Conservation (phyloP, 2,888 invertebrate genomes). For the Tipula vernalis region DNA sequence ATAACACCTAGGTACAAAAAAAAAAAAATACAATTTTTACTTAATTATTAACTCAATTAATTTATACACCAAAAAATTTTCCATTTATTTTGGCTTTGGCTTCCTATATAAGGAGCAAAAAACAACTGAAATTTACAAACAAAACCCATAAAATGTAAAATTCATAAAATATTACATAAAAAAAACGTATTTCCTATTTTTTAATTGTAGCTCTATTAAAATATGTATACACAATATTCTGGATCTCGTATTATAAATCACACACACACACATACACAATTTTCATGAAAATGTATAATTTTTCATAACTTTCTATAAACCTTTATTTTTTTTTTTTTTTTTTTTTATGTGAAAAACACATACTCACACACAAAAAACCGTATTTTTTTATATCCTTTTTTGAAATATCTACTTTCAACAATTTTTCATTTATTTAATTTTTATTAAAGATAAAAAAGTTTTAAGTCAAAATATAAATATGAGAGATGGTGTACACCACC, state of each 20-base stretch:
- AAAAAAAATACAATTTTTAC: neutral
- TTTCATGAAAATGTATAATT: neutral
- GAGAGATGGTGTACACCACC: neutral
- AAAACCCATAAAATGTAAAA: neutral
- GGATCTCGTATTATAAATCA: neutral
- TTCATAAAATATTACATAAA: neutral
- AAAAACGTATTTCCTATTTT: neutral
- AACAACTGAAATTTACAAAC: neutral
- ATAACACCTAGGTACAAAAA: neutral
- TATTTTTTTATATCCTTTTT: neutral
- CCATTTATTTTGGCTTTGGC: neutral
- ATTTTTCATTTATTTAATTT: neutral
- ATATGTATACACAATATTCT: neutral
- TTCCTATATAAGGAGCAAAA: neutral
- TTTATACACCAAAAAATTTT: neutral
- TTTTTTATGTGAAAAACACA: too few relatives aligned
- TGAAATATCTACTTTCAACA: neutral
- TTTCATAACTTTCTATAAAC: neutral
- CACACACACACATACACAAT: neutral
- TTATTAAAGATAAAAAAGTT: neutral
- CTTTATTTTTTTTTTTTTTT: neutral
- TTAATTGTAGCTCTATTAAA: neutral
- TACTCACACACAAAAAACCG: neutral
- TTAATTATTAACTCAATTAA: conserved; percentile 4
- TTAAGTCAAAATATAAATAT: neutral